These are phyloP conservation scores for Netelia melanura DNA, from an alignment of 2,888 invertebrate genomes.

Conservation along the genomic window DNA sequence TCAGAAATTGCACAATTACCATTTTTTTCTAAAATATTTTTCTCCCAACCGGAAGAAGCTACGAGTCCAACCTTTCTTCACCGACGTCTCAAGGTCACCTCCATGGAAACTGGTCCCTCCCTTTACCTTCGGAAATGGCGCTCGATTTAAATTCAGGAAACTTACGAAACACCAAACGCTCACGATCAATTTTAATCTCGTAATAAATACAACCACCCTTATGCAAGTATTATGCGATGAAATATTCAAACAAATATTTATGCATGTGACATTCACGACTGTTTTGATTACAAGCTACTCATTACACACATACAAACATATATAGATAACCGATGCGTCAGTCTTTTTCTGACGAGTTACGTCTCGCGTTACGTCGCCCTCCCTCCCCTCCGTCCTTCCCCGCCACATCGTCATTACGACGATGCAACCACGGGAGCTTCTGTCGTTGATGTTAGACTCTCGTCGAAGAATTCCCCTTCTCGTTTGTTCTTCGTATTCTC, in stretches of 20 bases:
- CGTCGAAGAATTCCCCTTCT: conserved; percentile 7
- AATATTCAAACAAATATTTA: neutral
- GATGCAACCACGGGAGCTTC: too few species aligned
- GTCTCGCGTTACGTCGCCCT: conserved; percentile 40
- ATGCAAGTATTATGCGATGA: neutral
- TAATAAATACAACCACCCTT: neutral
- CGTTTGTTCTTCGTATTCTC: conserved; percentile 11
- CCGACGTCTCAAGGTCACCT: too few species aligned
- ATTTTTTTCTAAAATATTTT: too few species aligned
- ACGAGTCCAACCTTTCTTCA: too few species aligned
- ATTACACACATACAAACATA: neutral
- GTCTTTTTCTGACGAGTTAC: conserved; percentile 19
- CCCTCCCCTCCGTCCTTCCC: neutral
- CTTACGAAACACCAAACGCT: too few species aligned
- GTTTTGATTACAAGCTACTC: neutral
- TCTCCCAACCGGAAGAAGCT: too few species aligned
- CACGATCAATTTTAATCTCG: neutral
- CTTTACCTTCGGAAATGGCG: too few species aligned
- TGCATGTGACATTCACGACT: neutral
- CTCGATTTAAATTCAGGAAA: too few species aligned
- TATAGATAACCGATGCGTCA: neutral
- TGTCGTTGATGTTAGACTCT: neutral
- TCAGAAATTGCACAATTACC: too few species aligned
- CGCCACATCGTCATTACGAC: neutral
- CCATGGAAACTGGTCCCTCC: too few species aligned